A percentile compares a stretch with the other conserved stretches of the same genome.
Conservation (phyloP, 2,797 vertebrate species). For the Parambassis ranga region DNA sequence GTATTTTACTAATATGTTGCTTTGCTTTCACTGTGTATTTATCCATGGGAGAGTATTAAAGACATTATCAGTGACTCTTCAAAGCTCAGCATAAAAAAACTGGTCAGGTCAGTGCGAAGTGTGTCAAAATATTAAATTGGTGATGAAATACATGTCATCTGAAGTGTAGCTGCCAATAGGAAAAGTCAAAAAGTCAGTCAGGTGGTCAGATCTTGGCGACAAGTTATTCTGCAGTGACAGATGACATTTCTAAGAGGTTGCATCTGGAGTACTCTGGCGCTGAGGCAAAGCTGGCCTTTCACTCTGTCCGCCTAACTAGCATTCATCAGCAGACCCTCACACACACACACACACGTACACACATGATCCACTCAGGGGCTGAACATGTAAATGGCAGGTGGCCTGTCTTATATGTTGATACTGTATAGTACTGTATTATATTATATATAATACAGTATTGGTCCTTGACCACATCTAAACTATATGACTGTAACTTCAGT, state of each 20-base stretch:
- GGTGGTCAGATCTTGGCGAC: slow-evolving; percentile 60
- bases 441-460: too few relatives aligned
- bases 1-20: too few relatives aligned
- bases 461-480: too few relatives aligned
- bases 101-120: slow-evolving; percentile 3
- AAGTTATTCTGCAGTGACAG: slow-evolving; percentile 73
- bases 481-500: neutral
- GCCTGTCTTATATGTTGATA: too few relatives aligned
- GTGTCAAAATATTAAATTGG: slow-evolving; percentile 33
- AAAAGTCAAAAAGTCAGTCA: slow-evolving; percentile 71
- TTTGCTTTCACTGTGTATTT: neutral
- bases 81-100: neutral
- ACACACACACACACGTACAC: slow-evolving; percentile 17
- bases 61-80: neutral
- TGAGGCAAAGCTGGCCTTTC: slow-evolving; percentile 74
- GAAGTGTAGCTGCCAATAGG: slow-evolving; percentile 47
- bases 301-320: slow-evolving; percentile 64
- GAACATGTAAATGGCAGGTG: slow-evolving; percentile 59
- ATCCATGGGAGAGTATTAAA: neutral
- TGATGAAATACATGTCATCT: slow-evolving; percentile 21
- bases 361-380: slow-evolving; percentile 14
- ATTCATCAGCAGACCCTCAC: slow-evolving; percentile 58
- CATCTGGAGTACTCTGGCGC: slow-evolving; percentile 61
- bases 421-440: too few relatives aligned
- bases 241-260: slow-evolving; percentile 76